Conservation (phyloP, 2,113 vertebrate genomes). For the Excalfactoria chinensis region DNA sequence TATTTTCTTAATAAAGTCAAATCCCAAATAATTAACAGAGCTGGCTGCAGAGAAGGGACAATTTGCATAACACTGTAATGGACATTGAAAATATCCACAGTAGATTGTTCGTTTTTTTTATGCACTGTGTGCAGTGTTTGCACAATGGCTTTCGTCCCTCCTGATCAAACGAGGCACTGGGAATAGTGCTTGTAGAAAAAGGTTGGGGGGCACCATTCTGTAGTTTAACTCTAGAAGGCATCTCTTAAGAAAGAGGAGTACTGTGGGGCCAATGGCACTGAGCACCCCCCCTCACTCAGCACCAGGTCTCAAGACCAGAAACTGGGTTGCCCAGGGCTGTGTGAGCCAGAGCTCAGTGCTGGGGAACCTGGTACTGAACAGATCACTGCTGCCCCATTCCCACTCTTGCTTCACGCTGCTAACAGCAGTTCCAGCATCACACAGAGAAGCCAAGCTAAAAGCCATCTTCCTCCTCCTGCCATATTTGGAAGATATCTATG, state of each 20-base stretch:
- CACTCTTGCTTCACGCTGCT: not conserved
- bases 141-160: constrained; percentile 1
- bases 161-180: not conserved
- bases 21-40: constrained; percentile 22
- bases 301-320: not conserved
- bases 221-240: not conserved
- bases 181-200: not conserved
- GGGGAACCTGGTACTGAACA: not conserved
- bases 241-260: not conserved
- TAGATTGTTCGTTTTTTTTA: not conserved
- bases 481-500: not conserved
- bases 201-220: not conserved
- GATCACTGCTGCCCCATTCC: constrained; percentile 12
- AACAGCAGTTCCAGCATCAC: not conserved
- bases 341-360: not conserved
- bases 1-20: not conserved
- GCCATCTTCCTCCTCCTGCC: not conserved
- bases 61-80: constrained; percentile 8
- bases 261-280: not conserved
- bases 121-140: not conserved
- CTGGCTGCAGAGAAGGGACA: not conserved
- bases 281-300: not conserved
- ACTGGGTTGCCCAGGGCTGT: not conserved
- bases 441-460: not conserved
- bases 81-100: not conserved